Base-by-base conservation (phyloP, 2,113 vertebrate species). In the Echinops telfairi region DNA sequence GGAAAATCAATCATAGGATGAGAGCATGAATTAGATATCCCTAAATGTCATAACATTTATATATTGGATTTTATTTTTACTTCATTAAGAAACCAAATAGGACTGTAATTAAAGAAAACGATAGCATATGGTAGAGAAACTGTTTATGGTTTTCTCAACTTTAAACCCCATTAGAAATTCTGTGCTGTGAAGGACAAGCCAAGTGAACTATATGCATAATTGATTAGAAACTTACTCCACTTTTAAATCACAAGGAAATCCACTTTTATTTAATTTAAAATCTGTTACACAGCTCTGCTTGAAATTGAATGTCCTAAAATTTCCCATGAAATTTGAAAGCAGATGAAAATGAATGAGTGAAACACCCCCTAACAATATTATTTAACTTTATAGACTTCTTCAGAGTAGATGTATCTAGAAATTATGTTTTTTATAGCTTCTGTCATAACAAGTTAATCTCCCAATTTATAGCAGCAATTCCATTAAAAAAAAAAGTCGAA, bases 41-140 rank as follows among this genome's bases (percentile, higher is more conserved):
- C 92, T 95, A 96, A 96, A 96, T 96, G 96, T 96, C 97, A 96
- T 95, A 96, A 96, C 96, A 95, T 96, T 96, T 97, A 94, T 96
- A 93, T 96, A 95, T 95, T 95, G 95, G 90, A 96, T 97, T 96
- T 97, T 97, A 96, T 94, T 97, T 97, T 97, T 94, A 90, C 92
- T 96, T 96, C 95, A 96, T 97, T 97, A 96, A 93, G 95, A 97
- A 96, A 93, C 94, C 88, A 97, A 96, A 95, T 95, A 97, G 86
- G 89, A 94, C 80, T 94, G 90, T 96, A 95, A 97, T 97, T 96
- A 96, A 95, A 95, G 95, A 95, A 96, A 97, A 95, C 0, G 90
- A 86, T 94, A 95, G 94, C 96, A 96, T 97, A 95, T 97, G 95
- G 90, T 92, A 58, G 92, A 88, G 88, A 95, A 71, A 95, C 96